phyloP scores from a whole-genome alignment of 2,888 invertebrate species.

The Gortyna flavago region DNA sequence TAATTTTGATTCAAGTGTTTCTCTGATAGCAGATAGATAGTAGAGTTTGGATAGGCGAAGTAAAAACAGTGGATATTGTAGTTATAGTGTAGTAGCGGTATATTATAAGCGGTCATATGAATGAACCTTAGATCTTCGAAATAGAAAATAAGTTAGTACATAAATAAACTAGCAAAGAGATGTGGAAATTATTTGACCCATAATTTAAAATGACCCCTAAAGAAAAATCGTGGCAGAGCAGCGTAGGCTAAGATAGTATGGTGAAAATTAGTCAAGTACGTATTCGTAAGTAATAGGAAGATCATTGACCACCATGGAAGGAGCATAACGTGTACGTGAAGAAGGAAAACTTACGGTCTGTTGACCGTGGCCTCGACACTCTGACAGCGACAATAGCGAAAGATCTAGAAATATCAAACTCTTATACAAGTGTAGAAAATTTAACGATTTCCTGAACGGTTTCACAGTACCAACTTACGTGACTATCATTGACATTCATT shows the following conservation, averaged over 20 bases:
- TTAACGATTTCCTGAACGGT: not conserved
- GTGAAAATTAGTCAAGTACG: not conserved
- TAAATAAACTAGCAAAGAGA: not conserved
- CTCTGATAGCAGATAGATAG: not conserved
- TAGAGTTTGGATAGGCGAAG: not conserved
- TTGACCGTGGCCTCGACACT: constrained; percentile 40
- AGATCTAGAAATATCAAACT: constrained; percentile 22
- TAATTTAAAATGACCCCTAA: not conserved
- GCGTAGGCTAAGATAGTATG: not conserved
- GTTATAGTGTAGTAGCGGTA: not conserved
- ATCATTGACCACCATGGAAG: constrained; percentile 31
- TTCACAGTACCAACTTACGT: not conserved
- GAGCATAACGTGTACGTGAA: not conserved
- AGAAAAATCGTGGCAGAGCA: not conserved
- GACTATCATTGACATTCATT: constrained; percentile 7
- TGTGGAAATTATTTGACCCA: not conserved
- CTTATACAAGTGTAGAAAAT: not conserved
- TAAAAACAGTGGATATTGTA: not conserved
- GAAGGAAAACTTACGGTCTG: constrained; percentile 42
- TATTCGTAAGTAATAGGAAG: constrained; percentile 12
- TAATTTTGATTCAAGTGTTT: not conserved
- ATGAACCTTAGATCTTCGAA: not conserved
- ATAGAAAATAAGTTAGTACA: not conserved
- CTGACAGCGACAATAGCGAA: constrained; percentile 19
- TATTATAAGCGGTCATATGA: not conserved